Conservation (phyloP, 2,797 vertebrate genomes). For the Eremophila alpestris region DNA sequence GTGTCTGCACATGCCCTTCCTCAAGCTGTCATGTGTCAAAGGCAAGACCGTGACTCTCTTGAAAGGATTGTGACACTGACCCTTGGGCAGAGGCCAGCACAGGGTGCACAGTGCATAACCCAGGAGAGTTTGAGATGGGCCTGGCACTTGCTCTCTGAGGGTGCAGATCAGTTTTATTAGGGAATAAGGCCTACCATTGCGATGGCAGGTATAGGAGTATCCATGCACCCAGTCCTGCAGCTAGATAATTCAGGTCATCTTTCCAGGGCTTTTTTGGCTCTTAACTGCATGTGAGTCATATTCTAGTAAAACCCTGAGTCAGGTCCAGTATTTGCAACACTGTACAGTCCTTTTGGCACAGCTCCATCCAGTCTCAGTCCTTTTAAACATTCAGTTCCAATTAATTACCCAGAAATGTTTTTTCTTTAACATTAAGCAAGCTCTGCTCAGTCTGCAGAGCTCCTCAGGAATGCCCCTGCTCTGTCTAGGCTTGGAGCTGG, state of each 20-base stretch:
- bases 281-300: conserved; percentile 37
- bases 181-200: background rate
- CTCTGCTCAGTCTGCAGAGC: conserved; percentile 31
- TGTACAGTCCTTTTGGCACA: conserved; percentile 52
- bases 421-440: conserved; percentile 52
- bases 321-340: conserved; percentile 51
- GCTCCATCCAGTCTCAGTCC: conserved; percentile 12
- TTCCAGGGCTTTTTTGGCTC: conserved; percentile 43
- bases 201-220: background rate
- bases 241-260: conserved; percentile 7
- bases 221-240: background rate
- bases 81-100: background rate
- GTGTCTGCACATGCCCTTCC: background rate
- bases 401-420: conserved; percentile 51
- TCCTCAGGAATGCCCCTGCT: background rate
- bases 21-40: background rate
- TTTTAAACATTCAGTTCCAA: conserved; percentile 46
- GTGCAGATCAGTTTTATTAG: background rate
- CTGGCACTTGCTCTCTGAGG: background rate
- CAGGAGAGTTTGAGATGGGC: background rate
- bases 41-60: background rate
- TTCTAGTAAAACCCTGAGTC: conserved; percentile 49
- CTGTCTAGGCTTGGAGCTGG: conserved; percentile 29
- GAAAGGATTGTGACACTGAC: background rate
- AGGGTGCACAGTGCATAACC: background rate